These are phyloP conservation scores for Mergus octosetaceus DNA, from an alignment of 2,797 vertebrate genomes.

Conservation along the genomic window DNA sequence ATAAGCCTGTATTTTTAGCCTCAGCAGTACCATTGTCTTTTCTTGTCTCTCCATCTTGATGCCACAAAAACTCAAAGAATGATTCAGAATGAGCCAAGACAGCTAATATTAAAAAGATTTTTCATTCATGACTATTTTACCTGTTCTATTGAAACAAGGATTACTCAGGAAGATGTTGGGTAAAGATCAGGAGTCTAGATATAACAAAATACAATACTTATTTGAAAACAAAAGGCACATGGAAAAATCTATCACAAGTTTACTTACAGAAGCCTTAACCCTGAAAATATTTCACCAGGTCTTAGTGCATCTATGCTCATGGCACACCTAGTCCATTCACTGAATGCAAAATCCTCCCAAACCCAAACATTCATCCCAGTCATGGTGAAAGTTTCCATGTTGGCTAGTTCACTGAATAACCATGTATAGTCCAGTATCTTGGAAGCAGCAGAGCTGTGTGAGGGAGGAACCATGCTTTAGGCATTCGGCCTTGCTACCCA, in stretches of 20 bases:
- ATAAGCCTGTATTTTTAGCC: neutral
- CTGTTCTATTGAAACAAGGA: neutral
- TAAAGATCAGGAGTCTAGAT: neutral
- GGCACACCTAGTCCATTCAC: neutral
- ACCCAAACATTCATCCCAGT: neutral
- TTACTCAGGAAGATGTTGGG: neutral
- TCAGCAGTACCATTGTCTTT: neutral
- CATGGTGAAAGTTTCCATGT: neutral
- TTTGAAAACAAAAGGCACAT: neutral
- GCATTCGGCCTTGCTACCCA: neutral
- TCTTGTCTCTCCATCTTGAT: neutral
- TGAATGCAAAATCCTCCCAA: neutral
- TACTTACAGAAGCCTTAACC: neutral
- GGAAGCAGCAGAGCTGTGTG: neutral
- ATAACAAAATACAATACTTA: neutral
- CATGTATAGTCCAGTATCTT: accelerated
- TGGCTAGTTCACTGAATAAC: neutral
- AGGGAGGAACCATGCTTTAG: no score
- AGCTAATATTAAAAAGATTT: neutral
- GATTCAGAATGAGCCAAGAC: neutral
- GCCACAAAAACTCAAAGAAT: neutral
- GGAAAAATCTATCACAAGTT: neutral
- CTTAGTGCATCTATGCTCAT: neutral
- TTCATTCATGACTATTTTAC: neutral
- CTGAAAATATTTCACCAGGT: neutral